Percentiles rank a stretch among this genome's conserved stretches.
Conservation (phyloP, 2,113 vertebrate genomes). For the Amazona guildingii region DNA sequence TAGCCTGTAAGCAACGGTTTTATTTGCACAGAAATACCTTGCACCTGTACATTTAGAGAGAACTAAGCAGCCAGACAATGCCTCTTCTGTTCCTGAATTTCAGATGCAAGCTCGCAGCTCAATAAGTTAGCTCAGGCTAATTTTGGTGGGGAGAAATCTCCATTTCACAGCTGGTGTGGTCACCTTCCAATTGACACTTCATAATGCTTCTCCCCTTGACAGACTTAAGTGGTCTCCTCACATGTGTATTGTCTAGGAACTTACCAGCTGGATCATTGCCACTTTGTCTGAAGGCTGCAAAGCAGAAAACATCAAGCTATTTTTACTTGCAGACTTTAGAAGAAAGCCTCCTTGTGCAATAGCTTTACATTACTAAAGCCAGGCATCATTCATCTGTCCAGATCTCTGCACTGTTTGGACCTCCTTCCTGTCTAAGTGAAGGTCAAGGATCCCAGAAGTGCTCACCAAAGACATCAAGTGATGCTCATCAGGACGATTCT, state of each 20-base stretch:
- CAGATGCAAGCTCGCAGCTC: neutral
- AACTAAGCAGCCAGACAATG: neutral
- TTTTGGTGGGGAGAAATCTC: neutral
- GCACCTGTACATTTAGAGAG: neutral
- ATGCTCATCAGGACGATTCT: neutral
- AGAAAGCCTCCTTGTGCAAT: neutral
- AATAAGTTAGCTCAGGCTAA: neutral
- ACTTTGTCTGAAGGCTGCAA: neutral
- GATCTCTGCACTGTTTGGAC: neutral
- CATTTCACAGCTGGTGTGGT: neutral
- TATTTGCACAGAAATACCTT: neutral
- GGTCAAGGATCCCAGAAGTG: neutral
- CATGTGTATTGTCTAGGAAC: neutral
- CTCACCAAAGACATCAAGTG: neutral
- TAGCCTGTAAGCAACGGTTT: neutral
- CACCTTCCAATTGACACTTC: neutral
- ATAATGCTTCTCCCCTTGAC: neutral
- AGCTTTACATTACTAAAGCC: neutral
- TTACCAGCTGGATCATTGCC: neutral
- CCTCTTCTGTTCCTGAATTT: neutral
- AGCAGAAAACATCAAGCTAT: neutral
- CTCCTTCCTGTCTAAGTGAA: neutral
- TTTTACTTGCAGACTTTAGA: neutral
- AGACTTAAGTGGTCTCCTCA: neutral
- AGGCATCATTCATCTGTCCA: neutral